Evolutionary conservation across 2,113 vertebrate genomes (phyloP), one percentile per base, ranked within the genome.

Genomic region (Vidua chalybeata): DNA sequence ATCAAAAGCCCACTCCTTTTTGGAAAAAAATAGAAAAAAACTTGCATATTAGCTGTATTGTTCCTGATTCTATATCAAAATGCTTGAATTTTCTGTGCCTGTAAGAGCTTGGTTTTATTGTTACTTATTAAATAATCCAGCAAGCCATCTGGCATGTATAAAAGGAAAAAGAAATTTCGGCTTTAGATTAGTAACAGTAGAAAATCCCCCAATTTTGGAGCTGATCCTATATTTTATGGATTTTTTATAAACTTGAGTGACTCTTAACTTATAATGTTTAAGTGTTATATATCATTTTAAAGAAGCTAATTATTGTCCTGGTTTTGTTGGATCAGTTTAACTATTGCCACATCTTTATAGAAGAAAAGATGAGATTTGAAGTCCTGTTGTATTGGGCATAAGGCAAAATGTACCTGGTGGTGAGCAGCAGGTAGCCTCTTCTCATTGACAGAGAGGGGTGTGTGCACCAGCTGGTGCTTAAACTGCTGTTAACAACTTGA

Each of bases 41-140:
- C 7, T 63, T 89, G 17, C 3, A 2, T 52, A 59, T 67, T 90
- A 84, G 22, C 31, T 74, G 13, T 72, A 54, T 72, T 84, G 12
- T 73, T 95, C 61, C n/a, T 83, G 71, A 74, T 77, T 78, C 27
- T 91, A 0, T 74, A 67, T 28, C 10, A 93, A 81, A 87, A 54
- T 35, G 21, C 35, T 82, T 88, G 63, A 45, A 58, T 94, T 93
- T 79, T 92, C 31, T 80, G 17, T 91, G 41, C 69, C 77, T 93
- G 39, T 48, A 19, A 93, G 31, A 90, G 61, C 17, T 58, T 19
- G 11, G 74, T 94, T 93, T 87, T 87, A 35, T 87, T 93, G 64
- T 66, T 86, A 67, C n/a, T 52, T 54, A 23, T 82, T 74, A 87
- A 80, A 76, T 95, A 93, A 86, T 91, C 93, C 61, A 68, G 11